These are phyloP conservation scores for Pseudorectes ferrugineus DNA, from an alignment of 2,113 vertebrate species.

Conservation along the genomic window DNA sequence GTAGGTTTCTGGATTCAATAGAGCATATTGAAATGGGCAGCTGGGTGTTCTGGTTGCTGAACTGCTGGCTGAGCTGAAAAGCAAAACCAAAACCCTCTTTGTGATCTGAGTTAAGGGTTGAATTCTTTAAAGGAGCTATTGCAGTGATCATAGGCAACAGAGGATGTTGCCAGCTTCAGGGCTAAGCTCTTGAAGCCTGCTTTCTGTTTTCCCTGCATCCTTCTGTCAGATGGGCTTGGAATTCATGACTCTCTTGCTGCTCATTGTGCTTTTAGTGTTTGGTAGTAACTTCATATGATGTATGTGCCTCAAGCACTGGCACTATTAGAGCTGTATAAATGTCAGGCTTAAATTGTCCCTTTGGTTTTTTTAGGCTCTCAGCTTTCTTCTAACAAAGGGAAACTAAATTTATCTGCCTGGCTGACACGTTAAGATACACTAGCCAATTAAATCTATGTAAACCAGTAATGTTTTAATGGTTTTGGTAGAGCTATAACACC, in stretches of 20 bases:
- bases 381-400: neutral
- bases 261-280: neutral
- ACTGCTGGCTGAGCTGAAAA: neutral
- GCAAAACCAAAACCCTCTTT: neutral
- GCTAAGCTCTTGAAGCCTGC: neutral
- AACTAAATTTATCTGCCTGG: neutral
- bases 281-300: neutral
- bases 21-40: slow-evolving; percentile 38
- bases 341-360: neutral
- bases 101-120: neutral
- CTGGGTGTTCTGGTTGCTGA: slow-evolving; percentile 36
- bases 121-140: neutral
- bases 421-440: neutral
- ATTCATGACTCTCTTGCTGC: neutral
- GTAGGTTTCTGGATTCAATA: slow-evolving; percentile 31
- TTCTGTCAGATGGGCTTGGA: neutral
- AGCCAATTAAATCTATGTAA: neutral
- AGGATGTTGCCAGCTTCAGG: neutral
- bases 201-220: neutral
- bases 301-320: neutral
- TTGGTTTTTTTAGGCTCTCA: neutral
- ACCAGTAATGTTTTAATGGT: neutral
- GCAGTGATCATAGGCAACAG: neutral
- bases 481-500: neutral
- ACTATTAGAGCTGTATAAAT: neutral